Evolutionary conservation across 2,113 vertebrate genomes (phyloP).

Genomic region (Tylochromis polylepis): DNA sequence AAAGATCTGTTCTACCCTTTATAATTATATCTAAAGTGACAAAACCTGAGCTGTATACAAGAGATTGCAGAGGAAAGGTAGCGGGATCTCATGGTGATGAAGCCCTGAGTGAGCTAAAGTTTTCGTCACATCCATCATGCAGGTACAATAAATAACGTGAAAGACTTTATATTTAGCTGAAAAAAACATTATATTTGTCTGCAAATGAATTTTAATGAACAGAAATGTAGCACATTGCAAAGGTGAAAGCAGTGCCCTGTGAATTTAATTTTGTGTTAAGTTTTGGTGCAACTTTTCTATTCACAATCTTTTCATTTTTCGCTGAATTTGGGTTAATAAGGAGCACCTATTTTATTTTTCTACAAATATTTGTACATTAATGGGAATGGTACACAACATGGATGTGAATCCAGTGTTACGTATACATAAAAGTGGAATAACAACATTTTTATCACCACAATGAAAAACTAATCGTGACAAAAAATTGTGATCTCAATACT

Average conservation of each 20-base stretch:
- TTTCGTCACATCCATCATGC: not conserved
- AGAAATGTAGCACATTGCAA: not conserved
- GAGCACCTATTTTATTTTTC: not conserved
- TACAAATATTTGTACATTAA: not conserved
- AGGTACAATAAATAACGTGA: not conserved
- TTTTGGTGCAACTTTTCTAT: not conserved
- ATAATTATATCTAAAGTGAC: not conserved
- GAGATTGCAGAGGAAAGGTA: not conserved
- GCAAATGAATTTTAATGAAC: not conserved
- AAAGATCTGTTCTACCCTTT: not conserved
- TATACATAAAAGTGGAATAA: not conserved
- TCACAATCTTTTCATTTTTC: not conserved
- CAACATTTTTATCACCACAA: not conserved
- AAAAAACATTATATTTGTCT: not conserved
- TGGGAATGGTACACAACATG: not conserved
- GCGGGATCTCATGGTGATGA: not conserved
- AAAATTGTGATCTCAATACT: not conserved
- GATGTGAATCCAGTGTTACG: not conserved
- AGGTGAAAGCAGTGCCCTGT: too few species aligned
- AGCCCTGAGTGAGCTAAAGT: too few species aligned
- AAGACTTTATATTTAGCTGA: not conserved
- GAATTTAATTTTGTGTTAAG: not conserved
- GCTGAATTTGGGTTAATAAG: not conserved
- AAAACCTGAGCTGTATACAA: not conserved
- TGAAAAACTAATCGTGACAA: not conserved